A percentile compares a stretch with the other conserved stretches of the same genome.
These are phyloP conservation scores for Phenganax stokvisi DNA, from an alignment of 92 coral and sea anemone genomes.

Conservation along the genomic window DNA sequence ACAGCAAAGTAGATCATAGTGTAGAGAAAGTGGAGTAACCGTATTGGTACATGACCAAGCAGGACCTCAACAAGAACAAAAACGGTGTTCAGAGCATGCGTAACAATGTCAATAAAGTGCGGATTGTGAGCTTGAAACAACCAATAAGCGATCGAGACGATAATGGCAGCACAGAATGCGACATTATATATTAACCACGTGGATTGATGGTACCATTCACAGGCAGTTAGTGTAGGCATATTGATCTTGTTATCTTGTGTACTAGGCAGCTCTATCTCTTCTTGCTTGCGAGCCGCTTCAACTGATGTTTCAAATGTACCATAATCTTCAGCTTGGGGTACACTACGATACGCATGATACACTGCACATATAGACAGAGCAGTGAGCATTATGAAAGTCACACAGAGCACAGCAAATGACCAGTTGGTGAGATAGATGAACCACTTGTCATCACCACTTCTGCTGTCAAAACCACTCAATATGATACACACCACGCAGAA, in stretches of 20 bases:
- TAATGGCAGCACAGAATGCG: conserved; percentile 51
- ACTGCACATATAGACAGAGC: conserved; percentile 11
- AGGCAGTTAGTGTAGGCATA: conserved; percentile 19
- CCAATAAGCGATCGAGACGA: conserved; percentile 66
- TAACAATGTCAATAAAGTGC: conserved; percentile 58
- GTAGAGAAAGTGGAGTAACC: conserved; percentile 67
- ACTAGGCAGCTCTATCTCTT: background rate
- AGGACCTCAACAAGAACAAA: conserved; percentile 57
- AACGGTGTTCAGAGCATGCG: conserved; percentile 61
- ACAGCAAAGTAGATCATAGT: conserved; percentile 60
- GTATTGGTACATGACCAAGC: conserved; percentile 61
- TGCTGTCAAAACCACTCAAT: conserved; percentile 62
- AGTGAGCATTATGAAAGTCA: conserved; percentile 59
- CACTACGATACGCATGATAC: background rate
- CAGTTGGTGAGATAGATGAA: conserved; percentile 90
- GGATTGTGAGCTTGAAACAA: conserved; percentile 41
- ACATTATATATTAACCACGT: conserved; percentile 66
- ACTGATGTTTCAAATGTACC: conserved; percentile 24
- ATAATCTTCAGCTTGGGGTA: background rate
- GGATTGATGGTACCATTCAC: conserved; percentile 74
- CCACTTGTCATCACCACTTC: conserved; percentile 71
- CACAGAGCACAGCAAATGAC: conserved; percentile 59
- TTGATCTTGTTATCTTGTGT: conserved; percentile 17
- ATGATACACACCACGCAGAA: conserved; percentile 81
- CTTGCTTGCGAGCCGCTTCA: conserved; percentile 16